Evolutionary conservation across 2,113 vertebrate species (phyloP).

Genomic region (Alligator mississippiensis): DNA sequence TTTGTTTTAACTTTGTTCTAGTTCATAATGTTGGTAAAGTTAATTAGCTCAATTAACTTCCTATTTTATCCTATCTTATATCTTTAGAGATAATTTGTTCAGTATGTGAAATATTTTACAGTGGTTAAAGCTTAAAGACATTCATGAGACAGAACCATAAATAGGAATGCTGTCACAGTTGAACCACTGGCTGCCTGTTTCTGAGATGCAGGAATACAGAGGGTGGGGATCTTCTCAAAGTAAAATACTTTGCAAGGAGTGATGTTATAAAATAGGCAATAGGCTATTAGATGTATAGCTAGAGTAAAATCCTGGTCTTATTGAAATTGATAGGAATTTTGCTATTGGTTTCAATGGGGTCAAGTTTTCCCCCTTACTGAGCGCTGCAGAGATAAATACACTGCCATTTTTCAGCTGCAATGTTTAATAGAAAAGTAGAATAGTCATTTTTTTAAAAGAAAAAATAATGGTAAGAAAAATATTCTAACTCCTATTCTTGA

Average conservation of each 20-base stretch:
- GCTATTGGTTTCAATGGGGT: not conserved
- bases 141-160: conserved; percentile 17
- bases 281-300: not conserved
- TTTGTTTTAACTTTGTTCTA: conserved; percentile 67
- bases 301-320: not conserved
- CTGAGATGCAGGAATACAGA: not conserved
- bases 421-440: conserved; percentile 22
- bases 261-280: not conserved
- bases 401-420: conserved; percentile 47
- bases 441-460: conserved; percentile 9
- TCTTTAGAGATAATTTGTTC: conserved; percentile 40
- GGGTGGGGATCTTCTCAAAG: not conserved
- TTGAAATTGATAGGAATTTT: not conserved
- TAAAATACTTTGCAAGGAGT: not conserved
- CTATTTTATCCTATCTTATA: conserved; percentile 5
- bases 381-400: conserved; percentile 17
- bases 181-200: not conserved
- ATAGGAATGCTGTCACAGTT: not conserved
- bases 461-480: conserved; percentile 2
- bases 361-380: not conserved
- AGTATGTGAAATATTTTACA: conserved; percentile 52
- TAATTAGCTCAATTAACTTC: conserved; percentile 45
- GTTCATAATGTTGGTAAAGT: conserved; percentile 38
- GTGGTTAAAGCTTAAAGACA: conserved; percentile 33
- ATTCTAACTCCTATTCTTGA: conserved; percentile 26